Evolutionary conservation across 1,140 invertebrate genomes (phyloP), one percentile per base, ranked within the genome.

Genomic region (Diorhabda sublineata): DNA sequence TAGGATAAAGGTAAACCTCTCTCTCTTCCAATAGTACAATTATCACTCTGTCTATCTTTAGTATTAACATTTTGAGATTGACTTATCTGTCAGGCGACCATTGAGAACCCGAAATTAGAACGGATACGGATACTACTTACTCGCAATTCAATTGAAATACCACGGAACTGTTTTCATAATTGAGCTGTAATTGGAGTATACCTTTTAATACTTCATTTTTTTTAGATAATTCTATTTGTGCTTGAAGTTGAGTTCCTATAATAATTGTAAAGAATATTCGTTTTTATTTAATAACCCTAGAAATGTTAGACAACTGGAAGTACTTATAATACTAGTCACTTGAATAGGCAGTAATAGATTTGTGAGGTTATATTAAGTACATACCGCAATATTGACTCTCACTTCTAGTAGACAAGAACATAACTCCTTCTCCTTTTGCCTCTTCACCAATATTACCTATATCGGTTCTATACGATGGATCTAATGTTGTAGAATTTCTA

Each of bases 341-440:
- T 26, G 26, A 26, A 26, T 26, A 26, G 26, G 26, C 26, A 26
- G 26, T 26, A 26, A 26, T 26, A 64, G 6, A 58, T 64, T 9
- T 9, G 47, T 26, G 26, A 26, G 42, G 43, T 42, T 67, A 8
- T 43, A 26, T 26, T 26, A 26, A 26, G 0, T 26, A 64, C 72
- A 74, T 76, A 80, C 82, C 82, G 71, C 82, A 83, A 75, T 69
- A 82, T 5, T 77, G 78, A 45, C 69, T 69, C 42, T 71, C 64
- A 52, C 69, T 74, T 70, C 75, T 74, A 2, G 81, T 82, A 6
- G 77, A 75, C 42, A 83, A 78, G 71, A 80, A 83, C 75, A 82
- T 80, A 6, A 81, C 74, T 59, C 82, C 82, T 61, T 79, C 70
- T 43, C 79, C 81, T 63, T 57, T 74, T 5, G 71, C 73, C 67